Base-by-base conservation (phyloP, 92 coral and sea anemone species). In the Meandrina meandrites region DNA sequence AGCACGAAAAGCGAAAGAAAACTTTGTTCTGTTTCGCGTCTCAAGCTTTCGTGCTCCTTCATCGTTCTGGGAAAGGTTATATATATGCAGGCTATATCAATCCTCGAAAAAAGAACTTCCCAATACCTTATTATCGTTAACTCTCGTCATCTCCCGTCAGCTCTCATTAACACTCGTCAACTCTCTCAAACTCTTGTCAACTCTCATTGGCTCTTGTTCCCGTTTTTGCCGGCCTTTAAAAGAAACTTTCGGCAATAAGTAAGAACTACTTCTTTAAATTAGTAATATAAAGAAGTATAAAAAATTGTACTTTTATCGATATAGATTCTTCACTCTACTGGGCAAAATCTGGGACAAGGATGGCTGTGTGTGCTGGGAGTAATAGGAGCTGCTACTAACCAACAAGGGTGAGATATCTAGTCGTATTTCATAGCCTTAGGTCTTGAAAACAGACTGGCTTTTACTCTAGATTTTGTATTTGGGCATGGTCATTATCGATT, bases 281-380 rank as follows among this genome's bases (percentile, higher is more conserved):
- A 40, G 45, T 40, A 40, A 2, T 2, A 19, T 57, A 18, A 19
- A 57, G 69, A 62, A 6, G 53, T 22, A 32, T 48, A 30, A 42
- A 34, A 64, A 6, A 5, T 16, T 84, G 40, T 56, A 21, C 75
- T 57, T 58, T 77, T 70, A 3, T 77, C 58, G 37, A 66, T 80
- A 2, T 13, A 97, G 99, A 97, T 97, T 83, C 97, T 97, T 37
- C 99, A 97, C 76, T 97, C 98, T 4, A 97, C 95, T 57, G 99
- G 99, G 15, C 99, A 97, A 83, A 97, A 97, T 74, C 95, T 95
- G 14, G 98, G 96, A 6, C 95, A 91, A 51, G 99, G 99, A 10
- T 97, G 98, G 99, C 96, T 98, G 42, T 94, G 95, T 78, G 98
- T 97, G 0, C 91, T 97, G 64, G 99, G 96, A 4, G 98, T 97